A percentile compares a stretch with the other conserved stretches of the same genome.
Conservation (phyloP, 2,888 invertebrate species). For the Labia minor region DNA sequence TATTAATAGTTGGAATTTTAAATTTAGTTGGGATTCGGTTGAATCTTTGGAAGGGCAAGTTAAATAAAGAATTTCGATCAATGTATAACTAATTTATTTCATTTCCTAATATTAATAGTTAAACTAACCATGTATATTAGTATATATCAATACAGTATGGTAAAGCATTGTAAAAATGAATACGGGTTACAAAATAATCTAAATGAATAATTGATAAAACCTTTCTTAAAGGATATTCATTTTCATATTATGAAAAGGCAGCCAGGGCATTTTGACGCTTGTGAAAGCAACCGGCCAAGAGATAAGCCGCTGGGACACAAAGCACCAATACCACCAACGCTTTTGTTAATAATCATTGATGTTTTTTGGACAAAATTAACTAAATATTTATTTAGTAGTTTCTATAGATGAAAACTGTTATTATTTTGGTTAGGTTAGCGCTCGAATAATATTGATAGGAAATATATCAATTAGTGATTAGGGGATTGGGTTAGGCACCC, state of each 20-base stretch:
- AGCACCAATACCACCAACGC: background rate
- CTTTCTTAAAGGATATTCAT: background rate
- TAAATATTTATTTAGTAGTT: conserved; percentile 13
- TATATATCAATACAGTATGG: no score
- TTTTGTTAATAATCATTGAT: background rate
- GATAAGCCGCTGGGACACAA: background rate
- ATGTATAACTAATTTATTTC: no score
- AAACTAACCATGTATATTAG: no score
- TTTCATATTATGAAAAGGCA: conserved; percentile 7
- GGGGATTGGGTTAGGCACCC: background rate
- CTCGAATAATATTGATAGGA: background rate
- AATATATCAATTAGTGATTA: conserved; percentile 13
- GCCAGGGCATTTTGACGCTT: background rate
- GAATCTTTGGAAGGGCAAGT: no score
- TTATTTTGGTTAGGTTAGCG: conserved; percentile 7
- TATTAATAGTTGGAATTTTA: no score
- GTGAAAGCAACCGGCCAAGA: background rate
- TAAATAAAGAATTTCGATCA: no score
- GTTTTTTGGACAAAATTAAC: background rate
- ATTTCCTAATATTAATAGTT: no score
- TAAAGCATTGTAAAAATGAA: no score
- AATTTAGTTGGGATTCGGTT: no score
- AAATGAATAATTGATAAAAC: background rate
- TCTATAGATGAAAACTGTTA: conserved; percentile 8
- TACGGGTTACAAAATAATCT: no score